Conservation (phyloP, 2,888 invertebrate species). For the Ypsolopha sequella region DNA sequence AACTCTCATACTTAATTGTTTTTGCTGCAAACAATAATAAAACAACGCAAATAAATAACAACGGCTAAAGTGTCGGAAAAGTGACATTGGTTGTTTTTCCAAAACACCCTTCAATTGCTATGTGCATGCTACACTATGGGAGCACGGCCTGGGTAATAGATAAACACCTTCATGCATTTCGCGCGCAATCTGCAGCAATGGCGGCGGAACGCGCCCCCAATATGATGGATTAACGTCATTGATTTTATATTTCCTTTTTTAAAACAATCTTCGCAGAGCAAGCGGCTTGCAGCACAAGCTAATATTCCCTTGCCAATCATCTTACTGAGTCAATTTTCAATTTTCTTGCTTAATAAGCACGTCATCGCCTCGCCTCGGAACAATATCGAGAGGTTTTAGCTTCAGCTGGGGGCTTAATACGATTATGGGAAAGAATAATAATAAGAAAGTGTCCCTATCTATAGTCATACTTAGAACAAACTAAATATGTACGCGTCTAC, state of each 20-base stretch:
- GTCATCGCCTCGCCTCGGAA: slow-evolving; percentile 45
- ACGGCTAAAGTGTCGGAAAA: no score
- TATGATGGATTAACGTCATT: slow-evolving; percentile 64
- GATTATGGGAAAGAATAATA: not conserved
- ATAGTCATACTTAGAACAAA: no score
- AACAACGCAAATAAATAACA: no score
- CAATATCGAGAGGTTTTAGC: slow-evolving; percentile 30
- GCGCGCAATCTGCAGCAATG: slow-evolving; percentile 9
- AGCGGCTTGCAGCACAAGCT: slow-evolving; percentile 46
- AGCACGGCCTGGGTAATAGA: no score
- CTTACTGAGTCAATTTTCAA: slow-evolving; percentile 63
- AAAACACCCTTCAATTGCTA: no score
- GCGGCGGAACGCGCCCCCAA: slow-evolving; percentile 14
- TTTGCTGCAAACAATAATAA: no score
- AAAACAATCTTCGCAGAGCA: slow-evolving; percentile 27
- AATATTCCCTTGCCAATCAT: slow-evolving; percentile 69
- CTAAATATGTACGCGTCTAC: no score
- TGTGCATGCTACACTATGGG: no score
- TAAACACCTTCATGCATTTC: slow-evolving; percentile 10
- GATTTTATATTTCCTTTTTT: slow-evolving; percentile 31
- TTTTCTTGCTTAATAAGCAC: slow-evolving; percentile 64
- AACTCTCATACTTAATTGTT: no score
- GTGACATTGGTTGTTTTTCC: no score
- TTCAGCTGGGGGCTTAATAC: not conserved
- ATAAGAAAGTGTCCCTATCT: not conserved